phyloP scores from a whole-genome alignment of 2,888 invertebrate genomes.

The Dryobotodes eremita region DNA sequence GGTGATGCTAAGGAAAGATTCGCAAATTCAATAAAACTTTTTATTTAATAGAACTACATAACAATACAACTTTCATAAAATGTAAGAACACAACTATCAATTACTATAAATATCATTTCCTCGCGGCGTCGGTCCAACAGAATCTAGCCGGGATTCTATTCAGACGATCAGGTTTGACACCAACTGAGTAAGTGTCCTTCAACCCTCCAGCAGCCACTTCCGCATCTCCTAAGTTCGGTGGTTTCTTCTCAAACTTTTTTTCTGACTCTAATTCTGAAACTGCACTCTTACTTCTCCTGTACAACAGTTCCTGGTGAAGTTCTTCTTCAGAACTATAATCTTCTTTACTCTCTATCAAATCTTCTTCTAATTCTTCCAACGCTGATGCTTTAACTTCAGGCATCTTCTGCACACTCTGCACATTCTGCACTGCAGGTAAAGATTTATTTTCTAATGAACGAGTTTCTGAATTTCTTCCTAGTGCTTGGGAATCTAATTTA shows the following conservation, averaged over 20 bases:
- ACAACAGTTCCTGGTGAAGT: constrained; percentile 68
- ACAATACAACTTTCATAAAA: constrained; percentile 45
- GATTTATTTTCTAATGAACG: constrained; percentile 10
- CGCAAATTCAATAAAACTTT: constrained; percentile 50
- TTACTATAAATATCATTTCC: constrained; percentile 61
- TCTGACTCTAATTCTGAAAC: constrained; percentile 58
- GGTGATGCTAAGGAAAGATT: constrained; percentile 26
- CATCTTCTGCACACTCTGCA: constrained; percentile 41
- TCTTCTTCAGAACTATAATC: constrained; percentile 78
- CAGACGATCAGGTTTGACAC: constrained; percentile 74
- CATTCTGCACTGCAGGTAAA: constrained; percentile 30
- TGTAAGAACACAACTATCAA: constrained; percentile 41
- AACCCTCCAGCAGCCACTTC: constrained; percentile 69
- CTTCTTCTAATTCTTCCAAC: constrained; percentile 80
- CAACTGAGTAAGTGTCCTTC: constrained; percentile 62
- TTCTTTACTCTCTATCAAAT: constrained; percentile 74
- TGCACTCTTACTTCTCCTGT: constrained; percentile 67
- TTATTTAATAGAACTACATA: constrained; percentile 57
- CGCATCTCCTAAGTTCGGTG: constrained; percentile 70
- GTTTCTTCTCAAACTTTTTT: constrained; percentile 55
- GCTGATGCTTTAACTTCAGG: constrained; percentile 72
- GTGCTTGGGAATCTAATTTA: constrained; percentile 68
- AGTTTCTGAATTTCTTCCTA: constrained; percentile 22
- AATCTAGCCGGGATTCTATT: constrained; percentile 82
- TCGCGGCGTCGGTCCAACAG: constrained; percentile 84